A percentile compares a stretch with the other conserved stretches of the same genome.
Evolutionary conservation across 2,113 vertebrate genomes (phyloP).

Genomic region (Erinaceus europaeus): DNA sequence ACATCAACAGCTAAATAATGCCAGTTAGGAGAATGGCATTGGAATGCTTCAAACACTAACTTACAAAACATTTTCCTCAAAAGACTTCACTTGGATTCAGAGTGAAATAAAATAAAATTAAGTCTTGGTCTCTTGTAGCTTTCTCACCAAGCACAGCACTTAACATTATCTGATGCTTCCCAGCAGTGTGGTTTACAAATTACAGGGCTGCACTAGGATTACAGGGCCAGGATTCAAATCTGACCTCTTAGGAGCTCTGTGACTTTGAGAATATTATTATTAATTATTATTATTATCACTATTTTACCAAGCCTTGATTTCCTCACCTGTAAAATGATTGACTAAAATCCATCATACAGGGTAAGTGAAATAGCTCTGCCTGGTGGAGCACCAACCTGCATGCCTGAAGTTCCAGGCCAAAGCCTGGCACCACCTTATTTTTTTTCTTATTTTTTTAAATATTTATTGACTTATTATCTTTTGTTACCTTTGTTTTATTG

Average conservation of each 20-base stretch:
- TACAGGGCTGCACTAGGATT: accelerated
- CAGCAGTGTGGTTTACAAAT: not conserved
- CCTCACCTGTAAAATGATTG: not conserved
- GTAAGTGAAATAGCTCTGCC: too few species aligned
- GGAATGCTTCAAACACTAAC: not conserved
- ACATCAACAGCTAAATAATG: not conserved
- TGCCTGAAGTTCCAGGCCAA: too few species aligned
- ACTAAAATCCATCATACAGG: not conserved
- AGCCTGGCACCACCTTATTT: not conserved
- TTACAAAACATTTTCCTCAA: not conserved
- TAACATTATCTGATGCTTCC: not conserved
- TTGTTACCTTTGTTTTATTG: too few species aligned
- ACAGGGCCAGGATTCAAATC: not conserved
- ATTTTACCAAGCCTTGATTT: not conserved
- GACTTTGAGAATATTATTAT: not conserved
- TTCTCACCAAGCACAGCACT: not conserved
- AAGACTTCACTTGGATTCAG: not conserved
- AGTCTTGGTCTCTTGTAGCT: not conserved
- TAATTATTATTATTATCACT: too few species aligned
- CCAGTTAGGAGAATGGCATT: not conserved
- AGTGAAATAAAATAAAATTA: not conserved
- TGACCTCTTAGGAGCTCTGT: not conserved
- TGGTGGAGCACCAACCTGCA: too few species aligned
- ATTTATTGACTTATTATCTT: too few species aligned
- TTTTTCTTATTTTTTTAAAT: not conserved